Percentiles rank a stretch among this genome's conserved stretches.
These are phyloP conservation scores for Cheiracanthium punctorium DNA, from an alignment of 2,888 invertebrate species.

Conservation along the genomic window DNA sequence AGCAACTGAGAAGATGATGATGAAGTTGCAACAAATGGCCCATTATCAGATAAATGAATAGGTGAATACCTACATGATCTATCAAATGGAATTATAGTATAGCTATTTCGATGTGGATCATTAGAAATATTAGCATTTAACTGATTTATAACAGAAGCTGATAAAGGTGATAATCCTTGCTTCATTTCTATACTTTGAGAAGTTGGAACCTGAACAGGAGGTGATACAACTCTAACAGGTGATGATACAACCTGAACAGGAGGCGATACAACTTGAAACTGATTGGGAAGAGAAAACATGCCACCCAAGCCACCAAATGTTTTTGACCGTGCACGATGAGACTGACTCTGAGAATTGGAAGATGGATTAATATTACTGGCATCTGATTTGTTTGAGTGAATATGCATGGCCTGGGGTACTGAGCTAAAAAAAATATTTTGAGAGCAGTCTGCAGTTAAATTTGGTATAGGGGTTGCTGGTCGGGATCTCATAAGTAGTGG, in stretches of 20 bases:
- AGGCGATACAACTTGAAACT: no score
- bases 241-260: no score
- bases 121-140: neutral
- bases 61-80: slow-evolving; percentile 32
- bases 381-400: neutral
- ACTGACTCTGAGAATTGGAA: slow-evolving; percentile 24
- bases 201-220: neutral
- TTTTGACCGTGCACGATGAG: slow-evolving; percentile 48
- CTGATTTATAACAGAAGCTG: slow-evolving; percentile 30
- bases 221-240: no score
- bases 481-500: slow-evolving; percentile 31
- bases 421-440: slow-evolving; percentile 2
- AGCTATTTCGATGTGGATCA: slow-evolving; percentile 41
- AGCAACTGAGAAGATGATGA: slow-evolving; percentile 55
- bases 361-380: slow-evolving; percentile 9
- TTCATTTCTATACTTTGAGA: slow-evolving; percentile 12
- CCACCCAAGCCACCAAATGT: slow-evolving; percentile 43
- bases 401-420: slow-evolving; percentile 1
- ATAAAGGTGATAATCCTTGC: slow-evolving; percentile 16
- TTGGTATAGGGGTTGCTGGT: slow-evolving; percentile 32
- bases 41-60: slow-evolving; percentile 46
- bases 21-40: slow-evolving; percentile 45
- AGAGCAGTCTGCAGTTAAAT: slow-evolving; percentile 11
- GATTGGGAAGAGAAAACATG: neutral
- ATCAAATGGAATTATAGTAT: slow-evolving; percentile 46